phyloP scores from a whole-genome alignment of 2,113 vertebrate genomes.

The Alethe diademata region DNA sequence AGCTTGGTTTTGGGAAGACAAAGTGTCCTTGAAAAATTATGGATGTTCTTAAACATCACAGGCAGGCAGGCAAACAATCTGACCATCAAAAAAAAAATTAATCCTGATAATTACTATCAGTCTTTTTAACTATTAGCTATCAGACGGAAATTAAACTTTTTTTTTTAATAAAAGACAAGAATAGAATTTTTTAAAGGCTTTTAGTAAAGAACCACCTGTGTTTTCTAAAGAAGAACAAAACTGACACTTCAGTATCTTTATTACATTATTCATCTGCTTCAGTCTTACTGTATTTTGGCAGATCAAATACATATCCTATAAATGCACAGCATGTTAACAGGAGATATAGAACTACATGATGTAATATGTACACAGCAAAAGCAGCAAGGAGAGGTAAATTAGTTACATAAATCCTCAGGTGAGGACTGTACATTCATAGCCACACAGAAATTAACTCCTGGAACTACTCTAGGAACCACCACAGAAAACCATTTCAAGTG shows the following conservation, averaged over 20 bases:
- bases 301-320: neutral
- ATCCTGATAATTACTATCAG: neutral
- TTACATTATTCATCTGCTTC: neutral
- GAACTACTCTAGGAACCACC: neutral
- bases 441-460: neutral
- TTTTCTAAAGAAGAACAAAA: neutral
- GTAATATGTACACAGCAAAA: neutral
- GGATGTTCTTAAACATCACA: neutral
- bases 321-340: neutral
- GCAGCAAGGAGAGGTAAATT: neutral
- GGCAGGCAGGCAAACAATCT: neutral
- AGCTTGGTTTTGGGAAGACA: neutral
- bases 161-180: neutral
- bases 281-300: neutral
- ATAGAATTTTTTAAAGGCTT: neutral
- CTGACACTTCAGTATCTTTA: neutral
- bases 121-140: neutral
- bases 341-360: neutral
- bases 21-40: neutral
- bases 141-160: neutral
- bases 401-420: neutral
- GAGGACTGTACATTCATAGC: neutral
- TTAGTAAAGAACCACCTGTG: neutral
- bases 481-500: neutral
- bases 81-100: neutral